A percentile compares a stretch with the other conserved stretches of the same genome.
Evolutionary conservation across 2,113 vertebrate genomes (phyloP).

Genomic region (Panthera uncia): DNA sequence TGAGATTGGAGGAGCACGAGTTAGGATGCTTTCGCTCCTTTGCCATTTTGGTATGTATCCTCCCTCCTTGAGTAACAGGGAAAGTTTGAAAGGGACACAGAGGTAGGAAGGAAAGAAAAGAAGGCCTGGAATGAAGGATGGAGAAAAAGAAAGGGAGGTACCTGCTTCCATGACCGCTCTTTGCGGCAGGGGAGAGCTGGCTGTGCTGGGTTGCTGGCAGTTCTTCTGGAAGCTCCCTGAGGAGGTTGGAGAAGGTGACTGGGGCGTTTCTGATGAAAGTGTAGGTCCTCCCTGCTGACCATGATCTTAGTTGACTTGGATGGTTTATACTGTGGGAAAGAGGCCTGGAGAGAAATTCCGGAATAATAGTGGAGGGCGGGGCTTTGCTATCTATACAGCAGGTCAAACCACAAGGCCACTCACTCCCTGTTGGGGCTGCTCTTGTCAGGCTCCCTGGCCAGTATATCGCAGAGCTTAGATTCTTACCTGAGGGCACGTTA

Average conservation of each 20-base stretch:
- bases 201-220: no score
- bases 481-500: not conserved
- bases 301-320: not conserved
- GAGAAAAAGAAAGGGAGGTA: not conserved
- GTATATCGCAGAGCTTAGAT: no score
- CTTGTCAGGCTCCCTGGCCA: not conserved
- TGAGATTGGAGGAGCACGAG: not conserved
- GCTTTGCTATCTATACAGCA: accelerated
- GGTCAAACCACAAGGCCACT: not conserved
- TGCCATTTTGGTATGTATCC: not conserved
- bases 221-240: not conserved
- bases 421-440: not conserved
- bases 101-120: not conserved
- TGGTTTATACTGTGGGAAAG: not conserved
- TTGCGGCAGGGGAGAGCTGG: not conserved
- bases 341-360: not conserved
- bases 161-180: accelerated
- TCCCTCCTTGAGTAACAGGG: not conserved
- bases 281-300: not conserved
- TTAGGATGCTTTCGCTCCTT: not conserved
- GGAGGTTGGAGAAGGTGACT: not conserved
- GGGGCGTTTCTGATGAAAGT: no score
- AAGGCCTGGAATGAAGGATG: not conserved
- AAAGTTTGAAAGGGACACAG: not conserved
- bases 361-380: accelerated